phyloP scores from a whole-genome alignment of 2,888 invertebrate genomes.

The Trichopoda pennipes region DNA sequence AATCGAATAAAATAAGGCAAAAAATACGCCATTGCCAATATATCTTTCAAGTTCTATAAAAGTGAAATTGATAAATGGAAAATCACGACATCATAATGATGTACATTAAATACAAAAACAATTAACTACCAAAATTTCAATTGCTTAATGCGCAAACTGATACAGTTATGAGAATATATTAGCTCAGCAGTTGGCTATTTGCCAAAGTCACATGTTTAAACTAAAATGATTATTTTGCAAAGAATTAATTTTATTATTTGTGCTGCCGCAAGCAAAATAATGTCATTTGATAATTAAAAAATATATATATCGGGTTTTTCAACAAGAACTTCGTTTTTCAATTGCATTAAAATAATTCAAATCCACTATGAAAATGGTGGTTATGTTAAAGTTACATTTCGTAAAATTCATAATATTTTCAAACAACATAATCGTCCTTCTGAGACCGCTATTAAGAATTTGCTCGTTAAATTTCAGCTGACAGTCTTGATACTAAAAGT shows the following conservation, averaged over 20 bases:
- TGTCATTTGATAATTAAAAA: too few species aligned
- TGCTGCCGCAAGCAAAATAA: neutral
- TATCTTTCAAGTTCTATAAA: neutral
- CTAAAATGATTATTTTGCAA: conserved; percentile 30
- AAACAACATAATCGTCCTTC: too few species aligned
- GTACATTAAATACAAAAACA: conserved; percentile 13
- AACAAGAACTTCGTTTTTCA: too few species aligned
- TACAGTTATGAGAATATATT: conserved; percentile 53
- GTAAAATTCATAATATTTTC: too few species aligned
- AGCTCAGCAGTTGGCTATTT: conserved; percentile 26
- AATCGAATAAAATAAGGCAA: neutral
- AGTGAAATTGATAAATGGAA: neutral
- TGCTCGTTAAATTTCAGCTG: too few species aligned
- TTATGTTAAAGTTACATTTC: too few species aligned
- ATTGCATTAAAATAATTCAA: too few species aligned
- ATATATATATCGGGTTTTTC: too few species aligned
- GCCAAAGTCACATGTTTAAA: conserved; percentile 48
- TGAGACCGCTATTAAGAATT: too few species aligned
- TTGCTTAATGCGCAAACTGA: conserved; percentile 57
- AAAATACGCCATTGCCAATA: neutral
- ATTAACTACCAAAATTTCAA: conserved; percentile 49
- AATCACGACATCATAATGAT: conserved; percentile 32
- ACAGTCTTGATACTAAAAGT: too few species aligned
- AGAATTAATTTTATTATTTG: neutral
- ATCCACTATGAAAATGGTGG: too few species aligned